These are phyloP conservation scores for Sebastes matsubarae DNA, from an alignment of 2,797 vertebrate species.

Conservation along the genomic window DNA sequence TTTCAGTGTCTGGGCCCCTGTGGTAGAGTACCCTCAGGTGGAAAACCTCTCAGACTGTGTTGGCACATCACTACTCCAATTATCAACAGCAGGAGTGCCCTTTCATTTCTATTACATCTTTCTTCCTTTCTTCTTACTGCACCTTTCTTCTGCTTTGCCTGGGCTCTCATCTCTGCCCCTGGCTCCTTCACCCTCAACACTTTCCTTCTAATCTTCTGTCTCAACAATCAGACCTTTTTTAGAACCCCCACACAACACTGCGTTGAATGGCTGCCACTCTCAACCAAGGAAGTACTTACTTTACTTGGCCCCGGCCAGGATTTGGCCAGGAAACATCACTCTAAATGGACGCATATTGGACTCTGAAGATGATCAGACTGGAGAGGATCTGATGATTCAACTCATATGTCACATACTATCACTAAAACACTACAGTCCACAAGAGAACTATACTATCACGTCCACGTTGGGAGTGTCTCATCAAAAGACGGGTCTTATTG, in stretches of 20 bases:
- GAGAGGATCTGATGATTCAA: constrained; percentile 55
- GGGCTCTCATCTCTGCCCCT: constrained; percentile 32
- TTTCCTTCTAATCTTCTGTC: constrained; percentile 55
- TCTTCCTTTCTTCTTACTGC: constrained; percentile 54
- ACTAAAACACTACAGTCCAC: constrained; percentile 40
- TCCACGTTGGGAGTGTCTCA: constrained; percentile 52
- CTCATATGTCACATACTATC: constrained; percentile 26
- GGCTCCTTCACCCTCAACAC: constrained; percentile 52
- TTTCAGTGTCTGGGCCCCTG: constrained; percentile 62
- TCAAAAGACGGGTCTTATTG: constrained; percentile 54
- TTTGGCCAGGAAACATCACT: constrained; percentile 21
- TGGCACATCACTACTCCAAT: constrained; percentile 73
- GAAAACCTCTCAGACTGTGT: constrained; percentile 70
- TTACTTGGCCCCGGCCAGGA: neutral
- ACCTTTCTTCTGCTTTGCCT: constrained; percentile 38
- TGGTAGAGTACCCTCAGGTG: constrained; percentile 65
- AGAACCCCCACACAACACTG: neutral
- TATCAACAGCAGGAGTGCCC: constrained; percentile 74
- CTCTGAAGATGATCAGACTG: constrained; percentile 37
- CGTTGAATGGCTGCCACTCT: constrained; percentile 24
- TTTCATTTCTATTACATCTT: constrained; percentile 71
- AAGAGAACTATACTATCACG: constrained; percentile 28
- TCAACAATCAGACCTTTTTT: constrained; percentile 37
- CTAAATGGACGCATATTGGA: constrained; percentile 42
- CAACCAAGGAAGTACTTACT: constrained; percentile 31